A percentile compares a stretch with the other conserved stretches of the same genome.
phyloP scores from a whole-genome alignment of 2,888 invertebrate species.

The Megaustenia siamemsis region DNA sequence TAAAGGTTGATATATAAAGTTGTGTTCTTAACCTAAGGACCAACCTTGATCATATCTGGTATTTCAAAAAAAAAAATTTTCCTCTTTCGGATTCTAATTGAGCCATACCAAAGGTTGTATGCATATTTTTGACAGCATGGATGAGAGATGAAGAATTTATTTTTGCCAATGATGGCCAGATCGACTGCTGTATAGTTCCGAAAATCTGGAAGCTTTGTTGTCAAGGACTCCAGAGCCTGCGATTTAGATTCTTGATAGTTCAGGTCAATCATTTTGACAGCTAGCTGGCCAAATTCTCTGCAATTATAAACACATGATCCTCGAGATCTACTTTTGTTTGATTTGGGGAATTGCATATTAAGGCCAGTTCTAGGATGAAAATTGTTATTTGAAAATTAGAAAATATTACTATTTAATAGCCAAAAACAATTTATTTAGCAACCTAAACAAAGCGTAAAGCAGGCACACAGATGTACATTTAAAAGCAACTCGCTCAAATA shows the following conservation, averaged over 20 bases:
- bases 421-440: too few species aligned
- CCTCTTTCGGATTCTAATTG: conserved; percentile 76
- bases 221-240: conserved; percentile 76
- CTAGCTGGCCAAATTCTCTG: conserved; percentile 78
- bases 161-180: conserved; percentile 78
- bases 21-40: background rate
- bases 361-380: too few species aligned
- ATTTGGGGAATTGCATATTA: too few species aligned
- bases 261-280: conserved; percentile 76
- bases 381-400: too few species aligned
- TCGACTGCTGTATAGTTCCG: conserved; percentile 78
- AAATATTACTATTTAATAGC: too few species aligned
- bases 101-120: conserved; percentile 79
- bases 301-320: conserved; percentile 27
- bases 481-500: too few species aligned
- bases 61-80: conserved; percentile 73
- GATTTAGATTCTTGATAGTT: conserved; percentile 74
- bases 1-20: background rate
- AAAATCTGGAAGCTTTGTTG: conserved; percentile 76
- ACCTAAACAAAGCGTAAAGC: too few species aligned
- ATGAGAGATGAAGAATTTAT: conserved; percentile 81
- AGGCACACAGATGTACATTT: too few species aligned
- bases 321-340: too few species aligned
- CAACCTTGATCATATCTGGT: conserved; percentile 45
- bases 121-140: conserved; percentile 82